Percentiles rank a stretch among this genome's conserved stretches.
These are phyloP conservation scores for Conger conger DNA, from an alignment of 2,113 vertebrate species.

Conservation along the genomic window DNA sequence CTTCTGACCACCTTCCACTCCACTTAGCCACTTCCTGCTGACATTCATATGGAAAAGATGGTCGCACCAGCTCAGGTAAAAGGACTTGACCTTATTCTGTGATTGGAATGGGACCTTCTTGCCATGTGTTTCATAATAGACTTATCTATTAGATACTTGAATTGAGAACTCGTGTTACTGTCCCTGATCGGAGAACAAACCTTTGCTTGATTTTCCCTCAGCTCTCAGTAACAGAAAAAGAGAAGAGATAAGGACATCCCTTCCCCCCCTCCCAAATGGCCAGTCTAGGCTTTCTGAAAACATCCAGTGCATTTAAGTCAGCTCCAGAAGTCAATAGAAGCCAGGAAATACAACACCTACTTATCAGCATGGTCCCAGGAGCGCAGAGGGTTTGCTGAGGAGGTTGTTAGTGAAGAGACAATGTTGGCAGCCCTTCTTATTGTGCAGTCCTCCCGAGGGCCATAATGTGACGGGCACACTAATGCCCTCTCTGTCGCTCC, in stretches of 20 bases:
- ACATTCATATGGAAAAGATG: neutral
- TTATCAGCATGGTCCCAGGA: slow-evolving; percentile 11
- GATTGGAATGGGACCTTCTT: slow-evolving; percentile 6
- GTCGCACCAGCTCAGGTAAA: neutral
- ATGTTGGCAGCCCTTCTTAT: neutral
- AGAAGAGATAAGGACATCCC: slow-evolving; percentile 4
- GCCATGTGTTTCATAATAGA: neutral
- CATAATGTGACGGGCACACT: slow-evolving; percentile 28
- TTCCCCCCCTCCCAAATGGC: neutral
- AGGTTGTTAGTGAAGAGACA: neutral
- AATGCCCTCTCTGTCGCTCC: slow-evolving; percentile 29
- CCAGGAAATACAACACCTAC: slow-evolving; percentile 41
- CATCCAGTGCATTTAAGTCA: slow-evolving; percentile 22
- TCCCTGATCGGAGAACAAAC: slow-evolving; percentile 11
- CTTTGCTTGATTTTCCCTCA: neutral
- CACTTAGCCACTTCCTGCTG: neutral
- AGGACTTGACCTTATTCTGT: neutral
- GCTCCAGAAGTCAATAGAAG: slow-evolving; percentile 37
- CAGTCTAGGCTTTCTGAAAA: slow-evolving; percentile 26
- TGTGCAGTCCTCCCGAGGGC: neutral
- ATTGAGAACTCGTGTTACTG: slow-evolving; percentile 8
- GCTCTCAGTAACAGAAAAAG: neutral
- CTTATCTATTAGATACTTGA: slow-evolving; percentile 5
- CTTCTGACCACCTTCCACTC: neutral
- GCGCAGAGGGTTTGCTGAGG: neutral